phyloP scores from a whole-genome alignment of 1,140 invertebrate species.

The Habropoda laboriosa region DNA sequence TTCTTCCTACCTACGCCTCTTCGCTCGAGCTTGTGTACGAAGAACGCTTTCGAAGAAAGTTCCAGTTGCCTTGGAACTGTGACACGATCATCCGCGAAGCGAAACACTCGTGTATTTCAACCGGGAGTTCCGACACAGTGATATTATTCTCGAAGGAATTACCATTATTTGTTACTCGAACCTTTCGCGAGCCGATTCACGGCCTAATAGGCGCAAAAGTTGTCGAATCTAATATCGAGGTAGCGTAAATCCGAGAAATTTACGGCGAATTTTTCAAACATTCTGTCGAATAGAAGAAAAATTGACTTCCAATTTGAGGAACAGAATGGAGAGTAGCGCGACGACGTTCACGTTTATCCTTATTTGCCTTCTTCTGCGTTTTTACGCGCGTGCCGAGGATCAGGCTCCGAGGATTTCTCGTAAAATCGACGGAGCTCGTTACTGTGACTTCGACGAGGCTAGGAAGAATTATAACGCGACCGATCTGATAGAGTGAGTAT shows the following conservation, averaged over 20 bases:
- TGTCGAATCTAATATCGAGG: neutral
- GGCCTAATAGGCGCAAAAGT: neutral
- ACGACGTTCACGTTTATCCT: conserved; percentile 38
- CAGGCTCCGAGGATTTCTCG: neutral
- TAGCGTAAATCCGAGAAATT: no score
- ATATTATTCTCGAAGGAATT: neutral
- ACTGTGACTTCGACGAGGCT: conserved; percentile 55
- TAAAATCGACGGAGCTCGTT: conserved; percentile 29
- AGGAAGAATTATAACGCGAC: conserved; percentile 66
- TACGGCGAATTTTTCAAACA: no score
- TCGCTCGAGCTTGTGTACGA: conserved; percentile 56
- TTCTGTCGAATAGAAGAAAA: neutral
- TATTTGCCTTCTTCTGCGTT: conserved; percentile 23
- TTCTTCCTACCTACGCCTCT: conserved; percentile 70
- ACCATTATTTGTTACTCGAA: neutral
- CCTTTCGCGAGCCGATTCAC: neutral
- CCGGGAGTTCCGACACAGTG: neutral
- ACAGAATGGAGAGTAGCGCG: neutral
- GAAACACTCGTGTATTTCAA: neutral
- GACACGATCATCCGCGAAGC: conserved; percentile 46
- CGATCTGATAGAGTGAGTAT: conserved; percentile 74
- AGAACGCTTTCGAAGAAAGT: conserved; percentile 73
- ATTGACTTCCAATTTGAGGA: neutral
- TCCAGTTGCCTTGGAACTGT: conserved; percentile 65
- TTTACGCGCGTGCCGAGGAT: neutral